Evolutionary conservation across 2,113 vertebrate species (phyloP).

Genomic region (Chaenogobius annularis): DNA sequence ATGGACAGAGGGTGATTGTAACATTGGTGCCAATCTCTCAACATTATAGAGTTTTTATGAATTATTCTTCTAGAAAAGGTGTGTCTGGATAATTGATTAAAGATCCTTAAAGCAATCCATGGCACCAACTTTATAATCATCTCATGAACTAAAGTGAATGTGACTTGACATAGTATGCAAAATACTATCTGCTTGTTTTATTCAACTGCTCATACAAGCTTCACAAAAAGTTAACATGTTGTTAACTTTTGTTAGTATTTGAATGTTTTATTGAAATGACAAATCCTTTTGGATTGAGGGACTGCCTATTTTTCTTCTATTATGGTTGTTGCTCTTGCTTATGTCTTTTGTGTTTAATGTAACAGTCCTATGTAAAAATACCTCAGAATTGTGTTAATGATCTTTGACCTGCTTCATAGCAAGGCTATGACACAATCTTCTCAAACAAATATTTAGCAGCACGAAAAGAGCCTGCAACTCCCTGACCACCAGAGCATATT

Average conservation of each 20-base stretch:
- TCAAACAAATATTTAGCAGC: constrained; percentile 43
- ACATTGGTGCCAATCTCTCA: constrained; percentile 69
- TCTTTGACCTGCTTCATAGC: constrained; percentile 69
- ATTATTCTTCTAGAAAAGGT: too few species aligned
- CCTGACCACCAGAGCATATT: constrained; percentile 87
- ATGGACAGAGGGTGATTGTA: constrained; percentile 78
- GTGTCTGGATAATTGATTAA: neutral
- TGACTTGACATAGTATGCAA: constrained; percentile 62
- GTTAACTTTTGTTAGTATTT: constrained; percentile 50
- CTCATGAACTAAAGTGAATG: constrained; percentile 67
- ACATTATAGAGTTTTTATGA: constrained; percentile 17
- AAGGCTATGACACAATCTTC: constrained; percentile 55
- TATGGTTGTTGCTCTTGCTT: constrained; percentile 36
- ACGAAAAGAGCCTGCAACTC: constrained; percentile 72
- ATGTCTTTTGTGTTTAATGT: constrained; percentile 61
- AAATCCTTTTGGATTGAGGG: constrained; percentile 67
- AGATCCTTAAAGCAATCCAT: constrained; percentile 50
- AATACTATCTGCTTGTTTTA: constrained; percentile 53
- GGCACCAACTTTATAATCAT: constrained; percentile 80
- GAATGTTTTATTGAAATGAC: constrained; percentile 63
- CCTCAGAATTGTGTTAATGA: constrained; percentile 75
- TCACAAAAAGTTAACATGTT: constrained; percentile 39
- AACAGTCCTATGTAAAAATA: constrained; percentile 76
- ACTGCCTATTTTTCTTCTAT: constrained; percentile 50
- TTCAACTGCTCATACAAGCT: constrained; percentile 51